Evolutionary conservation across 2,113 vertebrate species (phyloP), one percentile per base, ranked within the genome.

Genomic region (Atlantisia rogersi): DNA sequence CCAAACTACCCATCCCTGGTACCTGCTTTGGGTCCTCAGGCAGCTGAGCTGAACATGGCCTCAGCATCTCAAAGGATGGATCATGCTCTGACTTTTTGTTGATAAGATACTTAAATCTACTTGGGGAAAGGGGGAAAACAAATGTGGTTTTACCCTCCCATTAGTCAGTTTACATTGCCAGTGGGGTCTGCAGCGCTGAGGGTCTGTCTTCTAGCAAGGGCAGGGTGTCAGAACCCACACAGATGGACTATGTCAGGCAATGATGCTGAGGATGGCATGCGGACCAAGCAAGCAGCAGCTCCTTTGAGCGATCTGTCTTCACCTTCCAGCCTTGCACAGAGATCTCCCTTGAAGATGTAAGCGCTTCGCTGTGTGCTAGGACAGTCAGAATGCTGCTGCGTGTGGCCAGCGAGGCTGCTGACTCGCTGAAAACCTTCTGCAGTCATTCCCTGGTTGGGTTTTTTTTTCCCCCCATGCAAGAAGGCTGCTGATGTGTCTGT

Each of bases 151-250:
- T 9, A 15, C 4, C 46, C 24, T 5, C 5, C 10, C 16, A 0
- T 46, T 12, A 35, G 4, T 12, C 5, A 4, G 22, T 7, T 16
- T 4, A 2, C 9, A 1, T 24, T 17, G 15, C 18, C 28, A 1
- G 0, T 0, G 0, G 2, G 32, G 70, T 46, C 46, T 9, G 68
- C 5, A 37, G 5, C 3, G 1, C 63, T 24, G 88, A 5, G 1
- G 0, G 10, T 4, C 8, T 14, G 37, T 15, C 53, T 44, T 5
- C 29, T n/a, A 56, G 62, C 21, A 2, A 2, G 24, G 67, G 16
- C 69, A 17, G 50, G 40, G 18, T 0, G 2, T 13, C 13, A 12
- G 6, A 15, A 40, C 0, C 40, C 4, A 12, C 6, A 17, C 24
- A 1, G 10, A 5, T 3, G 39, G 55, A 6, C 1, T 3, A 2